Evolutionary conservation across 2,113 vertebrate species (phyloP).

Genomic region (Haplochromis burtoni): DNA sequence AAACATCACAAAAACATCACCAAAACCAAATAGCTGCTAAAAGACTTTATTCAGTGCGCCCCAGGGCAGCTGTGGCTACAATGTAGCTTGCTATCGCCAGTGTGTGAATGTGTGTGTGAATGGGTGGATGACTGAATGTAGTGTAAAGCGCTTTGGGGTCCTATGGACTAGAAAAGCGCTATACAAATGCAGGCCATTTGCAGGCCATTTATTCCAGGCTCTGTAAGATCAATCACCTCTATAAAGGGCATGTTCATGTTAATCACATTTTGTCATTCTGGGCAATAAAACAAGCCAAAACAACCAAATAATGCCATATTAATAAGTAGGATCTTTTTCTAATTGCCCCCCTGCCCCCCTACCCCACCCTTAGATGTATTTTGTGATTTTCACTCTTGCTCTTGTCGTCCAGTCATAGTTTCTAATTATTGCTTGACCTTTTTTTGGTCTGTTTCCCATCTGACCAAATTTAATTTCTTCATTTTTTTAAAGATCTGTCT

Average conservation of each 20-base stretch:
- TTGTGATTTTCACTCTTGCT: neutral
- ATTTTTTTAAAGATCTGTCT: neutral
- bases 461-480: neutral
- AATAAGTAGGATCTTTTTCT: neutral
- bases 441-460: neutral
- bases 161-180: too few species aligned
- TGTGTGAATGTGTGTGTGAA: too few species aligned
- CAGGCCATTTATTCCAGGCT: neutral
- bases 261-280: neutral
- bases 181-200: too few species aligned
- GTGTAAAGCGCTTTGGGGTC: too few species aligned
- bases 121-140: too few species aligned
- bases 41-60: neutral
- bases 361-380: neutral
- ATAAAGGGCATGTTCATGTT: rapidly evolving
- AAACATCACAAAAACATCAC: neutral
- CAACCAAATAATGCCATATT: neutral
- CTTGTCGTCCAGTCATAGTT: rapidly evolving
- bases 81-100: too few species aligned
- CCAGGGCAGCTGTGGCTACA: too few species aligned
- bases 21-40: neutral
- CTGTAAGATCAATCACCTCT: neutral
- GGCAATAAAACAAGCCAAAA: neutral
- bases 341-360: neutral
- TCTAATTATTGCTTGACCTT: neutral